Evolutionary conservation across 2,888 invertebrate species (phyloP), one percentile per base, ranked within the genome.

Genomic region (Andrena camellia): DNA sequence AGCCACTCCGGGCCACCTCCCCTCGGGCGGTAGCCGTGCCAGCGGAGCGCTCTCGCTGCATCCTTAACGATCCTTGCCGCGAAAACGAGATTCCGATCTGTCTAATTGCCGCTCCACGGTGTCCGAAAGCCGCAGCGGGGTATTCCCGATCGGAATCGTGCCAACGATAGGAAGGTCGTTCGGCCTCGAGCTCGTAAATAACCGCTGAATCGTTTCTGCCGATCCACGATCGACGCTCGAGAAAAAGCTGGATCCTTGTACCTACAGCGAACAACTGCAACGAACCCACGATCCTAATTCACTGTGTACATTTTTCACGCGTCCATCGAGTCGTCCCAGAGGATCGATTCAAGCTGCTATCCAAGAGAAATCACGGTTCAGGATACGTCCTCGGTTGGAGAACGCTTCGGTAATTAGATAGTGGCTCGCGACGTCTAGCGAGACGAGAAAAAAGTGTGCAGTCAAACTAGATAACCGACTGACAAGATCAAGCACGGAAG

Each of bases 1-100:
- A 89, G 57, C 81, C 79, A 71, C 74, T 71, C 73, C 54, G 59
- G 72, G 67, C 64, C 81, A 35, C 80, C 76, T 67, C 60, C 68
- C 88, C 81, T 73, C 67, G 67, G 84, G 78, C 77, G 54, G 74
- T 50, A 63, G 73, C 67, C 54, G 13, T 33, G 52, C 74, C 10
- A 31, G 23, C 68, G 35, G 20, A 26, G 35, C 26, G 6, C 57
- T 54, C 74, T 59, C 42, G 42, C 42, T 69, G 68, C 75, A 29
- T 69, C 69, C 77, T 81, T 88, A 87, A 86, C 88, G 88, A 87
- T 78, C 87, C 69, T 76, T 80, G 71, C 89, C 70, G 82, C 87
- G 87, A 88, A 84, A 87, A 84, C 78, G 79, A 90, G 86, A 88
- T 90, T 90, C 89, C 87, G 84, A 89, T 88, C 87, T 83, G 88